Conservation (phyloP, 2,797 vertebrate species). For the Alcedo quadribrachys region DNA sequence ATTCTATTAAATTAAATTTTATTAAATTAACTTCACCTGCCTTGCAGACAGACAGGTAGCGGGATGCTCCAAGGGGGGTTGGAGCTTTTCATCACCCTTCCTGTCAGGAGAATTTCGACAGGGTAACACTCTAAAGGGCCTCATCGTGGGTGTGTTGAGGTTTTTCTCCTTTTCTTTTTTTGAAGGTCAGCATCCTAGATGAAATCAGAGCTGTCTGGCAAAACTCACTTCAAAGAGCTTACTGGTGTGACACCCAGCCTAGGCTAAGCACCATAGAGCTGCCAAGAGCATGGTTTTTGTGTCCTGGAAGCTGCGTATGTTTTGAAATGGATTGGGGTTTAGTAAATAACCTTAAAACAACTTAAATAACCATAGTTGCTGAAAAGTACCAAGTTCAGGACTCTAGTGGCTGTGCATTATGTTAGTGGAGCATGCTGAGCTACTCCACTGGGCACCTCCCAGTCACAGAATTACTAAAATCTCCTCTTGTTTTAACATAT, state of each 20-base stretch:
- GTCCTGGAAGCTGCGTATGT: neutral
- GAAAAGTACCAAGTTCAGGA: neutral
- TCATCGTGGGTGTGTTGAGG: neutral
- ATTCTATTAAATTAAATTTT: too few species aligned
- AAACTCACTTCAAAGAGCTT: neutral
- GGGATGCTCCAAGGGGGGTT: neutral
- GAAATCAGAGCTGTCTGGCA: neutral
- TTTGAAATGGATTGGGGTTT: neutral
- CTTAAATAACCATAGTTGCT: neutral
- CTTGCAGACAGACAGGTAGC: neutral
- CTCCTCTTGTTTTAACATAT: neutral
- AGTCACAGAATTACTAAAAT: neutral
- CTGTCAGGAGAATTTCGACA: neutral
- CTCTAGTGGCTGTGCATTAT: neutral
- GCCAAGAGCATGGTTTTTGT: neutral
- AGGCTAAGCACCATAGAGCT: neutral
- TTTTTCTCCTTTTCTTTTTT: neutral
- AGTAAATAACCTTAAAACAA: neutral
- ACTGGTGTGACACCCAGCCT: neutral
- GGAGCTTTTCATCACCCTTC: neutral
- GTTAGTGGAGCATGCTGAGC: neutral
- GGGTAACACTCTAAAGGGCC: neutral
- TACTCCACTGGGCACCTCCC: neutral
- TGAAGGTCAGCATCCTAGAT: neutral
- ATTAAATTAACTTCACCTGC: too few species aligned